Conservation (phyloP, 2,797 vertebrate species). For the Columba guinea region DNA sequence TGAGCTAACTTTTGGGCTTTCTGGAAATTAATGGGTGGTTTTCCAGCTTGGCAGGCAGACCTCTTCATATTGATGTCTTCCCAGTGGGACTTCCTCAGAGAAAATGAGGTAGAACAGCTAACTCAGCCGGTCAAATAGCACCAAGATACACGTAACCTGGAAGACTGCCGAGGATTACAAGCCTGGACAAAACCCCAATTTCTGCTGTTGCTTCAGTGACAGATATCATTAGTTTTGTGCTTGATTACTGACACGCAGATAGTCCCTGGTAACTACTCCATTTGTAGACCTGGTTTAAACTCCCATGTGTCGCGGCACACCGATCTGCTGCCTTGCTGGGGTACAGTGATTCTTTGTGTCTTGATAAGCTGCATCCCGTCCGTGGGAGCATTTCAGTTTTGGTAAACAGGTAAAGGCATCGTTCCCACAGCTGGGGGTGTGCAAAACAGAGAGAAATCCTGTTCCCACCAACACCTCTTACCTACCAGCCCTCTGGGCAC, state of each 20-base stretch:
- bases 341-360: background rate
- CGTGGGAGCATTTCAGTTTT: fast-evolving
- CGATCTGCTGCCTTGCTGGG: background rate
- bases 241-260: background rate
- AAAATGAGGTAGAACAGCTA: background rate
- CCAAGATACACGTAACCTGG: background rate
- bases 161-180: background rate
- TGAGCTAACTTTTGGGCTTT: background rate
- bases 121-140: background rate
- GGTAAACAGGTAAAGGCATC: background rate
- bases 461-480: background rate
- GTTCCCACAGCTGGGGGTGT: background rate
- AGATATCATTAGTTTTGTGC: background rate
- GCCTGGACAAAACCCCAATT: background rate
- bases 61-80: background rate
- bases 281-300: background rate
- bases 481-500: background rate
- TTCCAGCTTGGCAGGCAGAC: background rate
- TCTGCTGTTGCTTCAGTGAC: fast-evolving
- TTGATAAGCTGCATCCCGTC: background rate
- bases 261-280: background rate
- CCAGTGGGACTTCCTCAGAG: background rate
- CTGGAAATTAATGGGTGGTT: background rate
- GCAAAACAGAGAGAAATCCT: background rate
- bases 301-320: fast-evolving